Conservation (phyloP, 1,140 invertebrate genomes). For the Wasmannia auropunctata region DNA sequence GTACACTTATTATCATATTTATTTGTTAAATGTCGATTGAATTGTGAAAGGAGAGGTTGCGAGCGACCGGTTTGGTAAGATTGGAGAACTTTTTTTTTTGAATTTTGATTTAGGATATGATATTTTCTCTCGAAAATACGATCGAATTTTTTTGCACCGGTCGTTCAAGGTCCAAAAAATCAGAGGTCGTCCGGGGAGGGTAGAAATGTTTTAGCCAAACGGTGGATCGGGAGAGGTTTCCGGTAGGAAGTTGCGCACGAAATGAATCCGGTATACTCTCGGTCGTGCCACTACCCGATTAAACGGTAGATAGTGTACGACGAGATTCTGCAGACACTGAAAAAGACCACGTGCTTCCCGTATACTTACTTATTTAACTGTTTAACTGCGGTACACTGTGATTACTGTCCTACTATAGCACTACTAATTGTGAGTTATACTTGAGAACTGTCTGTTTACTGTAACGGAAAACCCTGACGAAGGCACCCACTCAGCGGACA, state of each 20-base stretch:
- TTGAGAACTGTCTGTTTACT: slow-evolving; percentile 84
- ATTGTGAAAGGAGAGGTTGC: slow-evolving; percentile 64
- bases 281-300: slow-evolving; percentile 73
- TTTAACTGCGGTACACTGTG: slow-evolving; percentile 85
- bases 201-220: background rate
- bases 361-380: slow-evolving; percentile 84
- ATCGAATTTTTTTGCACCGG: slow-evolving; percentile 38
- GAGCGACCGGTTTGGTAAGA: slow-evolving; percentile 61
- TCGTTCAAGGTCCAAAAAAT: background rate
- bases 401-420: slow-evolving; percentile 84
- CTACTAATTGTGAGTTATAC: slow-evolving; percentile 85
- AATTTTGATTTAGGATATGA: slow-evolving; percentile 26
- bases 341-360: slow-evolving; percentile 83
- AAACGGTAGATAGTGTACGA: slow-evolving; percentile 74
- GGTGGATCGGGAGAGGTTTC: slow-evolving; percentile 24
- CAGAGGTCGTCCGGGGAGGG: background rate
- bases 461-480: slow-evolving; percentile 85
- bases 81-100: slow-evolving; percentile 45
- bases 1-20: slow-evolving; percentile 84
- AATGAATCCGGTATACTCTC: slow-evolving; percentile 71
- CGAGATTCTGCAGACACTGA: slow-evolving; percentile 81
- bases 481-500: slow-evolving; percentile 83
- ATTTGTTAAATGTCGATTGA: slow-evolving; percentile 78
- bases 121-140: background rate
- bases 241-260: slow-evolving; percentile 66